Evolutionary conservation across 1,140 invertebrate genomes (phyloP), one percentile per base, ranked within the genome.

Genomic region (Spodoptera frugiperda): DNA sequence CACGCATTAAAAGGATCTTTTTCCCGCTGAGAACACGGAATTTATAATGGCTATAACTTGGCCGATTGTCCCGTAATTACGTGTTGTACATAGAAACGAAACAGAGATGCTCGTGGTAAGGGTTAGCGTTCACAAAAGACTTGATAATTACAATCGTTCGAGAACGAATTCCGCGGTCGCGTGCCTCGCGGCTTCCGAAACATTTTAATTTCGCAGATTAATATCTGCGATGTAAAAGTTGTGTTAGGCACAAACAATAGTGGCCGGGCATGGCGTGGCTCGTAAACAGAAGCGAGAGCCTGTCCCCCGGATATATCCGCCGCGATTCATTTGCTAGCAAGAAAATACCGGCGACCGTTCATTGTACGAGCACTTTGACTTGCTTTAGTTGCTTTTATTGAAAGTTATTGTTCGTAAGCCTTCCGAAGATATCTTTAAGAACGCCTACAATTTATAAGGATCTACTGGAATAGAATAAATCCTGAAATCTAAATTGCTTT

Each of bases 1-100:
- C 77, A 85, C 82, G 82, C 89, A 87, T 88, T 91, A 89, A 88
- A 88, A 89, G 85, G 84, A 89, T 88, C 83, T 88, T 86, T 88
- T 84, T 84, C 79, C 79, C 82, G 78, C 80, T 79, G 74, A 86
- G 82, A 86, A 86, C 83, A 84, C 74, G 80, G 65, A 89, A 90
- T 89, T 90, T 91, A 89, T 89, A 90, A 86, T 87, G 82, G 86
- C 82, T 79, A 86, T 90, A 87, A 90, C 85, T 87, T 79, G 71
- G 77, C 76, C 82, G 81, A 87, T 86, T 87, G 84, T 87, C 81
- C 75, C 78, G 80, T 87, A 88, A 83, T 85, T 85, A 82, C 79
- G 57, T 78, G 61, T 55, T 76, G 59, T 78, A 77, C 55, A 81
- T 83, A 79, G 51, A 74, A 77, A 77, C 79, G 14, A 61, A 21